A percentile compares a stretch with the other conserved stretches of the same genome.
These are phyloP conservation scores for Malurus melanocephalus DNA, from an alignment of 2,113 vertebrate genomes.

Conservation along the genomic window DNA sequence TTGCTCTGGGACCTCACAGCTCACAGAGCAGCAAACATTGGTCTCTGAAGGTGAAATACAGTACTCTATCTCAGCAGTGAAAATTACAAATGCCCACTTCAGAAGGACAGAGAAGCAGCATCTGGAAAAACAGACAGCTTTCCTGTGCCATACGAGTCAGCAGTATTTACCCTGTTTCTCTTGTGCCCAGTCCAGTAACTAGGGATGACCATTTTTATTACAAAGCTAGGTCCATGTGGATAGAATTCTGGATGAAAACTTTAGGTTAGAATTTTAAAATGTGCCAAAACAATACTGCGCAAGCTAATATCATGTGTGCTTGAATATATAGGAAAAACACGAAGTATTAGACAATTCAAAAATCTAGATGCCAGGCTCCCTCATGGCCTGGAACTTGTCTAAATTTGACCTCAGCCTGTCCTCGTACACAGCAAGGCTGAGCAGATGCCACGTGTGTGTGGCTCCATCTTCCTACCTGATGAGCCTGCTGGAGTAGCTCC, in stretches of 20 bases:
- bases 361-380: not conserved
- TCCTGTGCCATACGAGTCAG: not conserved
- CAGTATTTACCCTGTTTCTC: not conserved
- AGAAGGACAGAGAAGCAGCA: not conserved
- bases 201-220: not conserved
- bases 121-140: not conserved
- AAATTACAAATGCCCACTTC: not conserved
- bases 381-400: not conserved
- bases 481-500: slow-evolving; percentile 96
- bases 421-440: not conserved
- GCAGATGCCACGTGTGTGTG: rapidly evolving
- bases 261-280: not conserved
- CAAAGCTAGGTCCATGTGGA: not conserved
- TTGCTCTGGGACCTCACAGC: not conserved
- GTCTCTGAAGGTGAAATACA: not conserved
- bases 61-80: not conserved
- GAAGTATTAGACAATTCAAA: not conserved
- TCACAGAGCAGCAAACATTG: not conserved
- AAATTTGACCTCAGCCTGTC: not conserved
- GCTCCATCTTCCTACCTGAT: slow-evolving; percentile 79
- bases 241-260: not conserved
- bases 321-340: not conserved
- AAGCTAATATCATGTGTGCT: rapidly evolving
- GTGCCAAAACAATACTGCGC: not conserved
- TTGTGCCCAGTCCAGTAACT: not conserved